phyloP scores from a whole-genome alignment of 2,113 vertebrate species.

The Ursus arctos region DNA sequence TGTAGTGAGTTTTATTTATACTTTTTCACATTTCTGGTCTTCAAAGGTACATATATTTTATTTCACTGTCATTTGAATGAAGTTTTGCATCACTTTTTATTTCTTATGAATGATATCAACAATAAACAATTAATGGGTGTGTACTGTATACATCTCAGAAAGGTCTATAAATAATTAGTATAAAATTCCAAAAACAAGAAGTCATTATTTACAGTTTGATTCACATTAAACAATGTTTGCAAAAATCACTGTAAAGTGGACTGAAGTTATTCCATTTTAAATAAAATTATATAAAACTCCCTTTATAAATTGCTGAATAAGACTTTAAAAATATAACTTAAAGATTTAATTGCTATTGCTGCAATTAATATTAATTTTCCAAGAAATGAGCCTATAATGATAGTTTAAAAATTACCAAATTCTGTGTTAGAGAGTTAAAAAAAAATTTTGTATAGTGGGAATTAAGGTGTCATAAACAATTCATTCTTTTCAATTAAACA shows the following conservation, averaged over 20 bases:
- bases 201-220: neutral
- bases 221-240: neutral
- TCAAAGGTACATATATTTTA: neutral
- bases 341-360: neutral
- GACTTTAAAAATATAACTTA: neutral
- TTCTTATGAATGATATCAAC: constrained; percentile 38
- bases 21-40: neutral
- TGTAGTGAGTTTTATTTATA: neutral
- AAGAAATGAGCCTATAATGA: neutral
- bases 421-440: neutral
- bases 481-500: neutral
- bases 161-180: neutral
- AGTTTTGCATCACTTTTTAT: constrained; percentile 56
- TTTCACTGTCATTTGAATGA: neutral
- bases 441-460: neutral
- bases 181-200: constrained; percentile 1
- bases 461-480: neutral
- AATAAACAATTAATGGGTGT: neutral
- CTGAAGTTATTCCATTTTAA: neutral
- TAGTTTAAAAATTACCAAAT: neutral
- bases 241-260: constrained; percentile 20
- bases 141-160: neutral
- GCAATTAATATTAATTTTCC: neutral
- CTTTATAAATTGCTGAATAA: constrained; percentile 7
- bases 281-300: neutral